phyloP scores from a whole-genome alignment of 2,888 invertebrate genomes.

The Buathra laborator region DNA sequence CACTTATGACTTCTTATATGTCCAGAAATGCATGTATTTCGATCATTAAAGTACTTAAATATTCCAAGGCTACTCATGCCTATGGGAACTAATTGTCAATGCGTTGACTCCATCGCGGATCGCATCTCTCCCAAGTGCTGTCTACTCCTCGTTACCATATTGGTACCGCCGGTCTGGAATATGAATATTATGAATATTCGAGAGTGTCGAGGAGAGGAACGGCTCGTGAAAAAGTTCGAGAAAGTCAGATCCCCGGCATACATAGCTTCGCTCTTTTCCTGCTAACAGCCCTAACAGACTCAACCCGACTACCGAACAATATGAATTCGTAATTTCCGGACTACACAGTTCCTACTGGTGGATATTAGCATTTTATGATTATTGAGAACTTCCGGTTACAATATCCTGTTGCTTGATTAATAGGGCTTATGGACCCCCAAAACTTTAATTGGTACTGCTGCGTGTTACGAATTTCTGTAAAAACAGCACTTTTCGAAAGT shows the following conservation, averaged over 20 bases:
- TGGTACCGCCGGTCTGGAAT: neutral
- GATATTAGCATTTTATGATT: neutral
- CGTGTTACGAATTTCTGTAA: neutral
- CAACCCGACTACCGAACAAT: neutral
- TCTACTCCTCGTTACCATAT: slow-evolving; percentile 7
- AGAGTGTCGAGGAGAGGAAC: too few relatives aligned
- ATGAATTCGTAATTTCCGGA: slow-evolving; percentile 9
- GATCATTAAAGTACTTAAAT: slow-evolving; percentile 6
- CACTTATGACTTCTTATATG: too few relatives aligned
- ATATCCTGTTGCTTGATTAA: too few relatives aligned
- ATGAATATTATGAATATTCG: slow-evolving; percentile 21
- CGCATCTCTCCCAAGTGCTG: neutral
- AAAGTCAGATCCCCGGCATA: neutral
- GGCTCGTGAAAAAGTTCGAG: too few relatives aligned
- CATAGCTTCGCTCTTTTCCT: neutral
- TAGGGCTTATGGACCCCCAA: neutral
- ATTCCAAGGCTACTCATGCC: slow-evolving; percentile 35
- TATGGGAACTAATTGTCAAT: slow-evolving; percentile 9
- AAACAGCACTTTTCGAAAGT: too few relatives aligned
- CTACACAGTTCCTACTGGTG: neutral
- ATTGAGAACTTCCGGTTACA: neutral
- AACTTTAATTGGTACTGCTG: neutral
- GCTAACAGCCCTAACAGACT: neutral
- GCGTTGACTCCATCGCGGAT: neutral
- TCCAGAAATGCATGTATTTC: neutral